Conservation (phyloP, 2,888 invertebrate species). For the Clunio marinus region DNA sequence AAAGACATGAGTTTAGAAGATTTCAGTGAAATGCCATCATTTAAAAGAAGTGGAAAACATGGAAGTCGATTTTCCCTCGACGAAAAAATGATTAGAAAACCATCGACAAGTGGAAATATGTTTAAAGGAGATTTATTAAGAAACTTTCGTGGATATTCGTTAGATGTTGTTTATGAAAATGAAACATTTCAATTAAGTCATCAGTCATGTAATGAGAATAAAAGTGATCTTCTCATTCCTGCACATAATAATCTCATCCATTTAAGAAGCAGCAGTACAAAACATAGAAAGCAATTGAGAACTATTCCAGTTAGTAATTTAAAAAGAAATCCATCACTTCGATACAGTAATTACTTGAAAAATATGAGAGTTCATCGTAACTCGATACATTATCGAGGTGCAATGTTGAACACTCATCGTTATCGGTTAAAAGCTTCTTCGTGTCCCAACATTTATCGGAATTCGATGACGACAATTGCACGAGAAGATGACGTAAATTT, state of each 20-base stretch:
- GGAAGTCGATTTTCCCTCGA: conserved; percentile 50
- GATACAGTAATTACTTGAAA: conserved; percentile 64
- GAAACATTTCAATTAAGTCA: conserved; percentile 41
- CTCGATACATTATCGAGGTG: conserved; percentile 80
- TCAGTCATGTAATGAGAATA: no score
- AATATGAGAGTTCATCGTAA: conserved; percentile 67
- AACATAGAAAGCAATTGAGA: conserved; percentile 3
- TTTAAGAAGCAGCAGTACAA: no score
- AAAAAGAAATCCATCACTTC: conserved; percentile 47
- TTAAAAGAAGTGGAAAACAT: conserved; percentile 30
- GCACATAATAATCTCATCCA: background rate
- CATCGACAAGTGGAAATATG: background rate
- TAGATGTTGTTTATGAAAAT: conserved; percentile 46
- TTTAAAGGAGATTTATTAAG: conserved; percentile 43
- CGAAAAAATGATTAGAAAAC: conserved; percentile 47
- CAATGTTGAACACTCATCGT: conserved; percentile 75
- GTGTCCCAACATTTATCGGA: conserved; percentile 85
- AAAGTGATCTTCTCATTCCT: conserved; percentile 17
- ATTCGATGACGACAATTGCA: conserved; percentile 81
- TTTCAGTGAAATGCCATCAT: conserved; percentile 39
- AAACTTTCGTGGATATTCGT: conserved; percentile 47
- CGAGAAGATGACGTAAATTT: conserved; percentile 67
- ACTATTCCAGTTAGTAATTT: conserved; percentile 43
- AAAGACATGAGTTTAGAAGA: conserved; percentile 40
- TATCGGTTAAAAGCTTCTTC: conserved; percentile 81